Evolutionary conservation across 2,113 vertebrate genomes (phyloP).

Genomic region (Rhabdomys dilectus): DNA sequence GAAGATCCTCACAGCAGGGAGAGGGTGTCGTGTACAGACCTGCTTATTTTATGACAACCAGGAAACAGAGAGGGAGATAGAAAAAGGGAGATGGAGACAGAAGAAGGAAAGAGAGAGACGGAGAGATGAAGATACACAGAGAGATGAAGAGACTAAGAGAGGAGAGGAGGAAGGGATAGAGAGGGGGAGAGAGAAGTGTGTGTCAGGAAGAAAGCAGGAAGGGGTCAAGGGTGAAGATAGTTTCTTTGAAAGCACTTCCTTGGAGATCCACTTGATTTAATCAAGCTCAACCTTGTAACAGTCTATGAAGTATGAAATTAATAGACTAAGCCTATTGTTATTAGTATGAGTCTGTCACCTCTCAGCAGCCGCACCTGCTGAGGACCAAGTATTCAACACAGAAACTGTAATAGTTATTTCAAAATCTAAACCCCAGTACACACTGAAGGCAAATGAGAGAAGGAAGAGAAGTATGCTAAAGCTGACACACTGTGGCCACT

Average conservation of each 20-base stretch:
- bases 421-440: not conserved
- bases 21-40: not conserved
- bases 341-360: not conserved
- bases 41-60: not conserved
- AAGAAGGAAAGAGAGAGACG: not conserved
- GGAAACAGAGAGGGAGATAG: not conserved
- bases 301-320: not conserved
- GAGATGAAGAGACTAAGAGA: not conserved
- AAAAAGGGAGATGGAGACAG: not conserved
- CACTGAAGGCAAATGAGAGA: not conserved
- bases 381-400: not conserved
- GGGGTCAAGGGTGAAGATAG: not conserved
- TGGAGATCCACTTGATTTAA: not conserved
- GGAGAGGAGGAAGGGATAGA: not conserved
- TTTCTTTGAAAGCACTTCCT: not conserved
- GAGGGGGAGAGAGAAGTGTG: not conserved
- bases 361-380: not conserved
- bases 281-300: not conserved
- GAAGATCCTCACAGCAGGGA: too few species aligned
- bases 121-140: not conserved
- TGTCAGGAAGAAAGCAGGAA: not conserved
- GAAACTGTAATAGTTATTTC: not conserved
- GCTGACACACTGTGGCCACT: too few species aligned
- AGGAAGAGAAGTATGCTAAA: not conserved
- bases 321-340: not conserved